Conservation (phyloP, 2,113 vertebrate species). For the Cyanocitta stelleri region DNA sequence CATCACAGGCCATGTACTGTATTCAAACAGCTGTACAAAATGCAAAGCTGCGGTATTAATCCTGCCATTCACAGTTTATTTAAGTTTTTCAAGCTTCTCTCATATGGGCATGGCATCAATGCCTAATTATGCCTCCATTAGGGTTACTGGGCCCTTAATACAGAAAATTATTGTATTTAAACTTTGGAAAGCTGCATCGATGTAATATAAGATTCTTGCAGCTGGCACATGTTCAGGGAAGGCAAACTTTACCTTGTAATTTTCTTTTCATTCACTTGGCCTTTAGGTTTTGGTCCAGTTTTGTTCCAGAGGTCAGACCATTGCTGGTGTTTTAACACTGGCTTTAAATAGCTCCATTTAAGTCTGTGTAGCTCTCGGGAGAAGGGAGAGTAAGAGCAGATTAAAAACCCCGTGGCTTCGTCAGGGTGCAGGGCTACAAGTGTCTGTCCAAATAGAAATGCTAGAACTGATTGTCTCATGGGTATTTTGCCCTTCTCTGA, state of each 20-base stretch:
- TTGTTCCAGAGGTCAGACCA: background rate
- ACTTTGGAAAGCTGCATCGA: background rate
- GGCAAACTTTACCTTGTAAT: constrained; percentile 35
- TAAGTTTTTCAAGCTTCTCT: constrained; percentile 56
- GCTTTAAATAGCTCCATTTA: constrained; percentile 1
- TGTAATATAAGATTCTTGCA: background rate
- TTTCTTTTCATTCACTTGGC: constrained; percentile 27
- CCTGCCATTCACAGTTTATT: constrained; percentile 55
- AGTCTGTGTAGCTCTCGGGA: background rate
- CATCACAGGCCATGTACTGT: constrained; percentile 41
- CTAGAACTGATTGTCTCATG: background rate
- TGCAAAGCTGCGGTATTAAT: constrained; percentile 37
- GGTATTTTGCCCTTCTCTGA: background rate
- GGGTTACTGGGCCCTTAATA: constrained; percentile 3
- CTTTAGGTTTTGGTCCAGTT: background rate
- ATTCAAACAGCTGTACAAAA: constrained; percentile 57
- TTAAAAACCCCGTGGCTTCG: background rate
- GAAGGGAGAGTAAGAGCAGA: background rate
- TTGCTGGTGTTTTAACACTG: background rate
- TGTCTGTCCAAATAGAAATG: background rate
- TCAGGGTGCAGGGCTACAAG: background rate
- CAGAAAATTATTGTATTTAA: constrained; percentile 59
- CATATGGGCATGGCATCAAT: constrained; percentile 51
- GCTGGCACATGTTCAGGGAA: background rate
- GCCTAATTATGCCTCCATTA: constrained; percentile 49